Evolutionary conservation across 1,140 invertebrate species (phyloP), one percentile per base, ranked within the genome.

Genomic region (Aphelinus certus): DNA sequence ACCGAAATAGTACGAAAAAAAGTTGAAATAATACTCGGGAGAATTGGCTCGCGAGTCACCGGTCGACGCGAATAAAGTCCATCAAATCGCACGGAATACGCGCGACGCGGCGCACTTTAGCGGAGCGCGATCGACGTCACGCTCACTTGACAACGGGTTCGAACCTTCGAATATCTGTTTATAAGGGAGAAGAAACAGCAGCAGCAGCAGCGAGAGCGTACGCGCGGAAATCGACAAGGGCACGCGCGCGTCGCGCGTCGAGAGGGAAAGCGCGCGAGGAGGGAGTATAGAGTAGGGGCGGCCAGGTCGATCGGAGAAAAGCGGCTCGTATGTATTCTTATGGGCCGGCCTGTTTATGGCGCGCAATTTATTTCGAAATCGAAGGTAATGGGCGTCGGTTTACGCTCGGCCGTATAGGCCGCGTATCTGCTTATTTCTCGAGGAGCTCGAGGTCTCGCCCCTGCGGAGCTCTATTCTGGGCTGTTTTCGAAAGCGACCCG

Each of bases 281-380:
- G 45, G 3, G 42, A 9, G 9, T 4, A 43, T 60, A 10, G 42
- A 9, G 43, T 3, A 9, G 43, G 51, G 42, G n/a, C 42, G n/a
- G 69, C 43, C 53, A 26, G 26, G 26, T 26, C 26, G 26, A 26
- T 26, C 80, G 79, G 76, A 79, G 77, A 76, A 81, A 84, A 85
- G 81, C 82, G 73, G 83, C 83, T 84, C 84, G 79, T 86, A 82
- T 85, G 84, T 85, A 86, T 87, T 84, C 83, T 81, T 82, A 84
- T 83, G 82, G 81, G 84, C 82, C 80, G 79, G 80, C 83, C 83
- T 86, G 83, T 86, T 87, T 87, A 87, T 86, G 84, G 83, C 80
- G 78, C 80, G 81, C 83, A 85, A 87, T 87, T 87, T 87, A 87
- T 87, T 87, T 86, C 66, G 75, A 84, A 86, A 86, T 87, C 85